Percentiles rank a stretch among this genome's conserved stretches.
Conservation (phyloP, 1,140 invertebrate genomes). For the Drosophila athabasca region DNA sequence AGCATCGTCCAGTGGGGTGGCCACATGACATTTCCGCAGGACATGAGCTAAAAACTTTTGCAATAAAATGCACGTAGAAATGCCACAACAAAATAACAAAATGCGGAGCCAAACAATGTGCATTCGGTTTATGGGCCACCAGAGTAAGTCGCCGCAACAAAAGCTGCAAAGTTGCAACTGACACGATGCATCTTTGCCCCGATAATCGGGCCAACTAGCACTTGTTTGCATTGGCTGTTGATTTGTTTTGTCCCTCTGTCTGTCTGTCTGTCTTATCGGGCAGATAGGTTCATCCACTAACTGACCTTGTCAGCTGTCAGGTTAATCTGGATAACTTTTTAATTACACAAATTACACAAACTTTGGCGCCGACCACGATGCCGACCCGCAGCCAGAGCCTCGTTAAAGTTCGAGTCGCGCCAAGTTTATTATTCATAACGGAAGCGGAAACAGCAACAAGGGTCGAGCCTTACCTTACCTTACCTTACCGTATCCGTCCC, state of each 20-base stretch:
- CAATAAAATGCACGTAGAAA: constrained; percentile 50
- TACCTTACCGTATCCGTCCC: background rate
- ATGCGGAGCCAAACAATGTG: constrained; percentile 41
- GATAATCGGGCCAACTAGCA: background rate
- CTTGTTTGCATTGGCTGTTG: constrained; percentile 33
- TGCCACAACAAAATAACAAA: constrained; percentile 28
- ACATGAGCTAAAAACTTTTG: constrained; percentile 50
- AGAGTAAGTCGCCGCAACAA: constrained; percentile 28
- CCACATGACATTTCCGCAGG: constrained; percentile 37
- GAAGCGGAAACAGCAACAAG: constrained; percentile 36
- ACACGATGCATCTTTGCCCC: constrained; percentile 10
- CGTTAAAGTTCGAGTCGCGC: constrained; percentile 42
- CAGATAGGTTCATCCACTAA: constrained; percentile 28
- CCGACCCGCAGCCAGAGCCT: constrained; percentile 1
- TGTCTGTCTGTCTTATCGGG: constrained; percentile 13
- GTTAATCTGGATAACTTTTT: constrained; percentile 59
- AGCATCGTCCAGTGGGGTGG: background rate
- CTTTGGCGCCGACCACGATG: constrained; percentile 24
- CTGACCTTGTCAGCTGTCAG: constrained; percentile 46
- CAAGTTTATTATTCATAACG: constrained; percentile 66
- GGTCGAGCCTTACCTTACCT: constrained; percentile 7
- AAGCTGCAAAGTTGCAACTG: constrained; percentile 37
- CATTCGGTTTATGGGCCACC: constrained; percentile 41
- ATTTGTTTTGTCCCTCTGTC: constrained; percentile 33
- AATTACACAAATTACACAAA: constrained; percentile 74